A percentile compares a stretch with the other conserved stretches of the same genome.
Evolutionary conservation across 1,140 invertebrate species (phyloP).

Genomic region (Tribolium madens): DNA sequence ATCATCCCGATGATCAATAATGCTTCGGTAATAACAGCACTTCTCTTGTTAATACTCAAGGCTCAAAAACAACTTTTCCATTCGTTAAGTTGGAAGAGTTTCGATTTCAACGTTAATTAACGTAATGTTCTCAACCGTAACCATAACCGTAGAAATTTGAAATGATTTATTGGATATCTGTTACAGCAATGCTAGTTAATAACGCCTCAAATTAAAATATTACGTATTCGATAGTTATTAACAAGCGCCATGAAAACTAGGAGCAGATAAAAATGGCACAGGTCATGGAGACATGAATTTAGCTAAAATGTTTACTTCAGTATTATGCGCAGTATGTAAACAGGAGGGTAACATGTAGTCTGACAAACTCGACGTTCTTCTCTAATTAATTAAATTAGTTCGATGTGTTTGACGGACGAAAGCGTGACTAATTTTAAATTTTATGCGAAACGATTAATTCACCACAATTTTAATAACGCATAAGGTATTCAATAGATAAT

Average conservation of each 20-base stretch:
- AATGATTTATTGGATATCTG: slow-evolving; percentile 15
- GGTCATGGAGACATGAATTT: neutral
- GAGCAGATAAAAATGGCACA: slow-evolving; percentile 15
- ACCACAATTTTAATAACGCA: neutral
- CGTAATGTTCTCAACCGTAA: slow-evolving; percentile 12
- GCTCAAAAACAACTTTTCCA: slow-evolving; percentile 12
- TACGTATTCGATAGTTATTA: slow-evolving; percentile 18
- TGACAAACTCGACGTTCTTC: slow-evolving; percentile 6
- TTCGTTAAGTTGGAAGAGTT: slow-evolving; percentile 3
- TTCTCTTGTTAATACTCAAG: neutral
- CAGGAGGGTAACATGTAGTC: neutral
- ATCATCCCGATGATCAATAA: slow-evolving; percentile 26
- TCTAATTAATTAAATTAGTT: slow-evolving; percentile 18
- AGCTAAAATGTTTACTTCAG: neutral
- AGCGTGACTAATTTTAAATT: slow-evolving; percentile 5
- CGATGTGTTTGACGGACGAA: slow-evolving; percentile 5
- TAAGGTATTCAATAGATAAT: neutral
- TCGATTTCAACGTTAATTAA: slow-evolving; percentile 11
- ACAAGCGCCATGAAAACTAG: neutral
- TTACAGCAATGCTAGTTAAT: slow-evolving; percentile 1
- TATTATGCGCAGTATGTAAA: slow-evolving; percentile 8
- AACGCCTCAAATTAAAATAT: slow-evolving; percentile 18
- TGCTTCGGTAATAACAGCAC: slow-evolving; percentile 11
- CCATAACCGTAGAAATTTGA: neutral
- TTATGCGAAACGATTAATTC: neutral